Evolutionary conservation across 1,140 invertebrate species (phyloP).

Genomic region (Cherax destructor): DNA sequence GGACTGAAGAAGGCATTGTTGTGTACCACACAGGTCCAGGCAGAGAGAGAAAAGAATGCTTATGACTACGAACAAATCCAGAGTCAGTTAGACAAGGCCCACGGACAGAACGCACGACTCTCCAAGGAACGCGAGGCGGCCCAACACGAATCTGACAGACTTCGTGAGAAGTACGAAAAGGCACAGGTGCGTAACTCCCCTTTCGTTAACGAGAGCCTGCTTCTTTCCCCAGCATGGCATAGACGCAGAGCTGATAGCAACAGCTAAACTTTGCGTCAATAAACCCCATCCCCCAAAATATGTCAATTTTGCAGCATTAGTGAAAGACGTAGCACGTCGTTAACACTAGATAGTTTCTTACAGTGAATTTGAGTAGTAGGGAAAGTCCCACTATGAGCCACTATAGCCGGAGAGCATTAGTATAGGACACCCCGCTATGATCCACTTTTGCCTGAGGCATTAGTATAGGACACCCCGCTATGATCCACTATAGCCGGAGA

Average conservation of each 20-base stretch:
- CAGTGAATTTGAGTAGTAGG: not conserved
- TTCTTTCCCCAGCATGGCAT: constrained; percentile 46
- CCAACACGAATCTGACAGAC: constrained; percentile 88
- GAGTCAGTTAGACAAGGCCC: constrained; percentile 91
- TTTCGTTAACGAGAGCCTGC: constrained; percentile 22
- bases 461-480: too few relatives aligned
- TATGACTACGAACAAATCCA: constrained; percentile 93
- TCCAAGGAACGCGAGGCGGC: constrained; percentile 92
- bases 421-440: too few relatives aligned
- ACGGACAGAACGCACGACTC: constrained; percentile 88
- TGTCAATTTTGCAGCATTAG: constrained; percentile 37
- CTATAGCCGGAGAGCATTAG: too few relatives aligned
- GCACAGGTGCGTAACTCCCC: constrained; percentile 81
- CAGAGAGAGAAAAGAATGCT: constrained; percentile 91
- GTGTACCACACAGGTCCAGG: constrained; percentile 82
- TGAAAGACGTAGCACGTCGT: constrained; percentile 44
- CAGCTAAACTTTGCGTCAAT: constrained; percentile 34
- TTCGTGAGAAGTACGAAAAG: constrained; percentile 92
- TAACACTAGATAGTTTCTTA: constrained; percentile 30
- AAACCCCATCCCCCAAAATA: not conserved
- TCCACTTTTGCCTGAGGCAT: too few relatives aligned
- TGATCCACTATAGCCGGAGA: too few relatives aligned
- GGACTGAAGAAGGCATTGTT: not conserved
- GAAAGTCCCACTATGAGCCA: too few relatives aligned
- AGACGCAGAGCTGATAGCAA: constrained; percentile 44